Base-by-base conservation (phyloP, 2,113 vertebrate species). In the Morone chrysops region DNA sequence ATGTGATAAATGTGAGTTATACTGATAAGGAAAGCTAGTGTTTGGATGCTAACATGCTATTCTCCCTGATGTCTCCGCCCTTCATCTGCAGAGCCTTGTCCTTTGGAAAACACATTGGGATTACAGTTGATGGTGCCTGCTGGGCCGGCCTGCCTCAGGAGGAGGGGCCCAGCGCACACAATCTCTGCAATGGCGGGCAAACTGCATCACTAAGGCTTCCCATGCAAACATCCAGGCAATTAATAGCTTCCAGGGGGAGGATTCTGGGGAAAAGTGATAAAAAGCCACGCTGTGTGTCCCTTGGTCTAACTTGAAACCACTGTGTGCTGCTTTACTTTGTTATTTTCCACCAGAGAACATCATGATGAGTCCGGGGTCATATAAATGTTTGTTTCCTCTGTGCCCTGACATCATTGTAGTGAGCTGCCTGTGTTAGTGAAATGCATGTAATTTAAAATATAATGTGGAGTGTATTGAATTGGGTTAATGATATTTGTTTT, bases 161-260 rank as follows among this genome's bases (percentile, higher is more conserved):
- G 78, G 82, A 81, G 84, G 70, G 50, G 76, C 84, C 45, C 47
- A 7, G 59, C 45, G 69, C 5, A 13, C 80, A 48, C 74, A 77
- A 67, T 83, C 72, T 67, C 72, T 60, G 50, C 43, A 36, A 40
- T 71, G 73, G 66, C 54, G 13, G 45, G 65, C 13, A 0, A 53
- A 43, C 31, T 18, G 65, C 73, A 81, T 6, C 31, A 12, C 80
- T 59, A 72, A 81, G 51, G 51, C 14, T 7, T 85, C 73, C 80
- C 85, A 62, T 91, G 84, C 82, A 89, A 83, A 76, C 72, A 71
- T 70, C 62, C 80, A 79, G 83, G 78, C 87, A 88, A 83, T 81
- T 17, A 88, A 72, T 57, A 56, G 68, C 53, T 74, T 87, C 85
- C 68, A 61, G 17, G 47, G 85, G 84, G 80, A 80, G 73, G 51